Evolutionary conservation across 2,113 vertebrate species (phyloP), one percentile per base, ranked within the genome.

Genomic region (Beaufortia kweichowensis): DNA sequence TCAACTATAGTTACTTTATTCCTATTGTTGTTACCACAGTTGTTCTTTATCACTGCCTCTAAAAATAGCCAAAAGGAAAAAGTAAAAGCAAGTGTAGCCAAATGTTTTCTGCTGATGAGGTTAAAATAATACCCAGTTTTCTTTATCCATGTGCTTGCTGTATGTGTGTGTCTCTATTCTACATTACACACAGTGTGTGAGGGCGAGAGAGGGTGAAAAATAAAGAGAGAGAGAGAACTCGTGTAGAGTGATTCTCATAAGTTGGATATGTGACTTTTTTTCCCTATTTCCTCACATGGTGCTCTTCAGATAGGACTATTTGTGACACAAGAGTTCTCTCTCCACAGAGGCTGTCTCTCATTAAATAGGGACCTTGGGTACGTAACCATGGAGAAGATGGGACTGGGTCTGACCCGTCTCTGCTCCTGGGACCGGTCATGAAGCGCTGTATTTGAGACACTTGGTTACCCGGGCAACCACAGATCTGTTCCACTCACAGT

Each of bases 311-410:
- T 63, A 28, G 77, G 70, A 75, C 77, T 75, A 65, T 78, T 41
- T 46, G 61, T 80, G 70, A 64, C 67, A 77, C 61, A 46, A 39
- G 64, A 68, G 69, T 64, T 69, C 53, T 72, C 29, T 43, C 28
- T 46, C 74, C 69, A 31, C 53, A 29, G 64, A 82, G 35, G 17
- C 77, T 79, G 77, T 50, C 75, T 66, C 75, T 84, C 78, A 84
- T 84, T 84, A 84, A 75, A 77, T 31, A n/a, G 55, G 56, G 81
- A 75, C 78, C 78, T 78, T 67, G 55, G 39, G 70, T 75, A 75
- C 60, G 80, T 80, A 80, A 78, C 83, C 75, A 82, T 80, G 83
- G 80, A 71, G 83, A 82, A 72, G 55, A 71, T 43, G 55, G 69
- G 55, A 80, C 78, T 78, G 48, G 60, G 74, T 62, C 63, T 79